Base-by-base conservation (phyloP, 2,113 vertebrate genomes). In the Scolopax mira region DNA sequence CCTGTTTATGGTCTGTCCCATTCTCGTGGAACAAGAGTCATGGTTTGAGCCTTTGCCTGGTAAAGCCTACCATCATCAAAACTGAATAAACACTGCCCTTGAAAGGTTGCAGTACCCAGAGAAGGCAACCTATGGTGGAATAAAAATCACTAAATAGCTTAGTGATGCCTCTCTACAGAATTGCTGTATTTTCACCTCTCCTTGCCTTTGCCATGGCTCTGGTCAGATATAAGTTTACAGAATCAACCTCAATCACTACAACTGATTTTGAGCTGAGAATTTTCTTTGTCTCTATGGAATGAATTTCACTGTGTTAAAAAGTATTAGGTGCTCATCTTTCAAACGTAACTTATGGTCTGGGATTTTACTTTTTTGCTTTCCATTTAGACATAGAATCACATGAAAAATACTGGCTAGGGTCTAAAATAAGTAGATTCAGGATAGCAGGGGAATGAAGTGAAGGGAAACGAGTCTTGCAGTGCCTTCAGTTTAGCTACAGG, bases 1-100 rank as follows among this genome's bases (percentile, higher is more conserved):
- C 11, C 21, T 67, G 12, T 10, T 74, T 84, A 81, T 0, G 0
- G 6, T 64, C 30, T 25, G 7, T 69, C 25, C 19, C 4, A 0
- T 66, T 83, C 51, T 49, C 1, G 1, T 27, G n/a, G 25, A 54
- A 75, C 11, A 82, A 62, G n/a, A 33, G 18, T 16, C 31, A 27
- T 49, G 18, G 28, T 65, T 73, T 64, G n/a, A 88, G 46, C 6
- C 27, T 7, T 33, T 52, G 25, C 14, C 55, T 21, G 35, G 41
- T 66, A 73, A 88, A 66, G 42, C 18, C 10, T 33, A 10, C 9
- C 64, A 62, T 30, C 21, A 60, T 27, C 31, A 31, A 80, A 74
- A 64, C 3, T 28, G 41, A 18, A 75, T 48, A 61, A 78, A 25
- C 27, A 6, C 7, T 70, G 28, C 11, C 31, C 46, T 62, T 49